These are phyloP conservation scores for Prionchulus punctatus DNA, from an alignment of 2,888 invertebrate genomes.

Conservation along the genomic window DNA sequence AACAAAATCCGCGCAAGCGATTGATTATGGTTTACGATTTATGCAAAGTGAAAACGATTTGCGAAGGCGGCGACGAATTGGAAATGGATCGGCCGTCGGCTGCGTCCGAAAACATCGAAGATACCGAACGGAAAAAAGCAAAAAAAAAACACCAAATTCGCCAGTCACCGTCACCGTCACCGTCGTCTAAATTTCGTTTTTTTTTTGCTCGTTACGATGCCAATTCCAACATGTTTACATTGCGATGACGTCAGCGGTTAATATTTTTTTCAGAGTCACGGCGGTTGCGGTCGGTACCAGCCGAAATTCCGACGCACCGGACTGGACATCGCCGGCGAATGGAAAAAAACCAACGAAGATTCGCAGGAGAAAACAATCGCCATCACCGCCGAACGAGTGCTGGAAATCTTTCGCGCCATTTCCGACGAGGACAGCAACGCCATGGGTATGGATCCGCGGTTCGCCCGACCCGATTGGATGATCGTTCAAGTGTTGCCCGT, in stretches of 20 bases:
- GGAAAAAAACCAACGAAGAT: slow-evolving; percentile 89
- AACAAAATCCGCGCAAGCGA: slow-evolving; percentile 84
- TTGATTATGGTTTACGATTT: slow-evolving; percentile 88
- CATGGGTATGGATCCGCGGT: slow-evolving; percentile 71
- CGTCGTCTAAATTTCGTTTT: slow-evolving; percentile 2
- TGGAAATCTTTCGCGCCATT: slow-evolving; percentile 58
- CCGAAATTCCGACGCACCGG: slow-evolving; percentile 76
- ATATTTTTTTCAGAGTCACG: slow-evolving; percentile 43
- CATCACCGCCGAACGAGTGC: slow-evolving; percentile 83
- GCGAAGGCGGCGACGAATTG: slow-evolving; percentile 96
- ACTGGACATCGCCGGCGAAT: slow-evolving; percentile 84
- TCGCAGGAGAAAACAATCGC: slow-evolving; percentile 86
- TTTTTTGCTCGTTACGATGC: slow-evolving; percentile 6
- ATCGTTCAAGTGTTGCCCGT: slow-evolving; percentile 90
- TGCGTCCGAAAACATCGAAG: slow-evolving; percentile 45
- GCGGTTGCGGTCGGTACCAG: slow-evolving; percentile 95
- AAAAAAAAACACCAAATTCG: background rate
- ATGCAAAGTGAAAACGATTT: slow-evolving; percentile 92
- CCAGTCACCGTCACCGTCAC: background rate
- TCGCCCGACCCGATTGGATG: slow-evolving; percentile 97
- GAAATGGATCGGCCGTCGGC: slow-evolving; percentile 44
- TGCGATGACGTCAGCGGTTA: background rate
- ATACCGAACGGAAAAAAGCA: slow-evolving; percentile 11
- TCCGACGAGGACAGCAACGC: slow-evolving; percentile 83
- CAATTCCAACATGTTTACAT: background rate